Conservation (phyloP, 2,888 invertebrate genomes). For the Oasisia sp. region DNA sequence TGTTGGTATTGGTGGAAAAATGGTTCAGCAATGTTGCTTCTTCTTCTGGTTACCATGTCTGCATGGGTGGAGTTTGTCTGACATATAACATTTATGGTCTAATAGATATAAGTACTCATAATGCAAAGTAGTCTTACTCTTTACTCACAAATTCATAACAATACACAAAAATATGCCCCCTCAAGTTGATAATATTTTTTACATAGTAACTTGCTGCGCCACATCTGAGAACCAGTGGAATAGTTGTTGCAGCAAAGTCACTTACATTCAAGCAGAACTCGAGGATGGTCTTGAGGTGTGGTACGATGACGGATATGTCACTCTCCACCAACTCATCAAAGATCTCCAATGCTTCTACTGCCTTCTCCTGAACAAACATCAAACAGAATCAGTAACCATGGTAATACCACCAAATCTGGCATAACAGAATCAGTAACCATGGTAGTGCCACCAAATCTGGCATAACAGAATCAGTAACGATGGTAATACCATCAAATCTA, state of each 20-base stretch:
- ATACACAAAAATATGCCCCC: background rate
- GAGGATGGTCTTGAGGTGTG: slow-evolving; percentile 74
- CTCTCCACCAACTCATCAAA: slow-evolving; percentile 74
- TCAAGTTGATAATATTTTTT: background rate
- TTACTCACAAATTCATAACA: background rate
- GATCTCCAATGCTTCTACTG: slow-evolving; percentile 74
- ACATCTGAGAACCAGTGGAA: background rate
- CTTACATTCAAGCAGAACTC: slow-evolving; percentile 74
- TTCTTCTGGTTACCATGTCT: too few relatives aligned
- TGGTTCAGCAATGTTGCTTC: too few relatives aligned
- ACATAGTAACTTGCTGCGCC: background rate
- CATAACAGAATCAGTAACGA: background rate
- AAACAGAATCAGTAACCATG: background rate
- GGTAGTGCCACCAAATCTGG: background rate
- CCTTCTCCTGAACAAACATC: slow-evolving; percentile 68
- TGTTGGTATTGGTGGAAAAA: too few relatives aligned
- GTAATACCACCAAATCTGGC: background rate
- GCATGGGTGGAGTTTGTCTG: too few relatives aligned
- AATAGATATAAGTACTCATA: too few relatives aligned
- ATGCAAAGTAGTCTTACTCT: too few relatives aligned
- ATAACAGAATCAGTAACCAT: background rate
- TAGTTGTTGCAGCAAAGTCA: background rate
- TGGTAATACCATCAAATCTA: background rate
- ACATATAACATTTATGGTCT: too few relatives aligned
- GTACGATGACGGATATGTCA: slow-evolving; percentile 73